Evolutionary conservation across 2,797 vertebrate species (phyloP).

Genomic region (Morus bassanus): DNA sequence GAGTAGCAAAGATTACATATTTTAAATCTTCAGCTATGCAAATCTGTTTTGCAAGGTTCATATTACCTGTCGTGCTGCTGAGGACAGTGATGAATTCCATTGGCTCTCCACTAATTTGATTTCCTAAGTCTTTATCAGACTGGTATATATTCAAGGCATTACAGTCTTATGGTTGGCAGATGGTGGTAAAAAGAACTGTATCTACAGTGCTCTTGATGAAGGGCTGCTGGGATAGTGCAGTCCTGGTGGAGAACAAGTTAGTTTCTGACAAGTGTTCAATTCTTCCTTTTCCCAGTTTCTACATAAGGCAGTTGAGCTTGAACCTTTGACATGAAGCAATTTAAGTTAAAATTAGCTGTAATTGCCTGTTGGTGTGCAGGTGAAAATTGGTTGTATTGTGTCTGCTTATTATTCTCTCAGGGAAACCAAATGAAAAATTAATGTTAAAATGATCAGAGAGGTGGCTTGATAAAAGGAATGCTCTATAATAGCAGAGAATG

Average conservation of each 20-base stretch:
- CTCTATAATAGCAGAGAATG: background rate
- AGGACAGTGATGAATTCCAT: background rate
- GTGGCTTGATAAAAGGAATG: background rate
- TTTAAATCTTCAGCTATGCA: background rate
- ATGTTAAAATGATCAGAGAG: background rate
- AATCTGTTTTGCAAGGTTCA: background rate
- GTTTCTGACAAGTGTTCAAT: background rate
- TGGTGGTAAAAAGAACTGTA: background rate
- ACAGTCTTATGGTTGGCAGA: background rate
- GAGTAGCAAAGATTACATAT: background rate
- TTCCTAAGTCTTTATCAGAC: background rate
- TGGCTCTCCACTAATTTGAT: background rate
- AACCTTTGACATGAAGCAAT: slow-evolving; percentile 77
- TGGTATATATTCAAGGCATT: background rate
- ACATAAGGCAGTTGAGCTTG: background rate
- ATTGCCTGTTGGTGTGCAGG: slow-evolving; percentile 76
- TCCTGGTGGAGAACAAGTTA: background rate
- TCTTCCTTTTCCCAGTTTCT: background rate
- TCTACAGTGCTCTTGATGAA: background rate
- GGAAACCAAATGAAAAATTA: background rate
- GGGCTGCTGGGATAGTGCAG: background rate
- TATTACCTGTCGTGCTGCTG: background rate
- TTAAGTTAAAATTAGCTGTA: slow-evolving; percentile 78
- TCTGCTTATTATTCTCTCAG: background rate
- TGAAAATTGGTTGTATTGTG: background rate